Evolutionary conservation across 1,140 invertebrate genomes (phyloP).

Genomic region (Magallana ariakensis): DNA sequence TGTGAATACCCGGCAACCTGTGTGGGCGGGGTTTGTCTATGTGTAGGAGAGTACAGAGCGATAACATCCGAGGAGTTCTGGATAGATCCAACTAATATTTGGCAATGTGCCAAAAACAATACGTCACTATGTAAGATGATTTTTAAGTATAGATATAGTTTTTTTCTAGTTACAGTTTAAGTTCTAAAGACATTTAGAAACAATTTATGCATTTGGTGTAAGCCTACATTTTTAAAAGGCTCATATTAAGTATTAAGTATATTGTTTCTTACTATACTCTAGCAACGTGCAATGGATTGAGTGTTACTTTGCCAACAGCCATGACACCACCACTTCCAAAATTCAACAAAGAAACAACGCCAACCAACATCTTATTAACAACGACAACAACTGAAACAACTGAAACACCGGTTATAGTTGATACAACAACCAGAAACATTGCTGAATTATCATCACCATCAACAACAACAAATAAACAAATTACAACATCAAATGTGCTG

Average conservation of each 20-base stretch:
- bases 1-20: slow-evolving; percentile 52
- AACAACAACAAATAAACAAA: background rate
- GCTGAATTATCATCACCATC: background rate
- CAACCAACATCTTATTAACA: background rate
- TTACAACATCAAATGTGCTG: no score
- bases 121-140: background rate
- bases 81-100: slow-evolving; percentile 43
- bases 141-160: no score
- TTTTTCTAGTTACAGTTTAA: background rate
- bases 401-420: background rate
- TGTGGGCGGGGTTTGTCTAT: slow-evolving; percentile 34
- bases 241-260: no score
- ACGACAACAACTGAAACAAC: background rate
- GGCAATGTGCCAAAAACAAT: slow-evolving; percentile 18
- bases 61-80: slow-evolving; percentile 54
- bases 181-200: no score
- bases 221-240: no score
- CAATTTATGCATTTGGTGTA: no score
- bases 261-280: no score
- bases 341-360: background rate
- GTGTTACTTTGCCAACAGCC: background rate
- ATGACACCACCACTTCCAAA: background rate
- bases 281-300: background rate
- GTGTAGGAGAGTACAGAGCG: slow-evolving; percentile 41
- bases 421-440: background rate